Evolutionary conservation across 2,113 vertebrate genomes (phyloP).

Genomic region (Gymnarchus niloticus): DNA sequence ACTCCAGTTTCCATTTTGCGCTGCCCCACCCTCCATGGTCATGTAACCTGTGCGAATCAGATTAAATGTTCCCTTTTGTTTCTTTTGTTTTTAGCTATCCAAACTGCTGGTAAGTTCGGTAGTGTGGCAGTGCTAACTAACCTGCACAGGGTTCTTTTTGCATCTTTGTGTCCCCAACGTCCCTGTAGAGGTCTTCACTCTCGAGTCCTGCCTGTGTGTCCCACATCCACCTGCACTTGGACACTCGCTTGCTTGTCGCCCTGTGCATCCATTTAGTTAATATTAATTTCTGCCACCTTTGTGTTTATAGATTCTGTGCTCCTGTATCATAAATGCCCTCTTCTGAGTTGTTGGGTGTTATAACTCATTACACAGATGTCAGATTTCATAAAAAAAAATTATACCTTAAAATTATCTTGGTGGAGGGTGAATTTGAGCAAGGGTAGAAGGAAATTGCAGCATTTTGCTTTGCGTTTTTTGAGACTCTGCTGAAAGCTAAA

Average conservation of each 20-base stretch:
- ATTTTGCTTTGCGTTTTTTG: background rate
- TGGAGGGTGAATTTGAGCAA: background rate
- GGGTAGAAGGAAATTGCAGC: background rate
- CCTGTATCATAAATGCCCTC: constrained; percentile 17
- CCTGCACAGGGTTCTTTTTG: constrained; percentile 46
- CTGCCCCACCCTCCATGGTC: background rate
- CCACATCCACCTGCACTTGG: constrained; percentile 44
- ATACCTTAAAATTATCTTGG: background rate
- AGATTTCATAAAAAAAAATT: background rate
- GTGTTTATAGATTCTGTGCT: constrained; percentile 19
- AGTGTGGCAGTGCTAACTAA: constrained; percentile 66
- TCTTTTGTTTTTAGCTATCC: constrained; percentile 92
- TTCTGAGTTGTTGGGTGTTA: background rate
- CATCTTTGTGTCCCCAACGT: constrained; percentile 51
- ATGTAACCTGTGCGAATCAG: background rate
- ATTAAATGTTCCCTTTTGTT: constrained; percentile 37
- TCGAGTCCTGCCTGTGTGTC: constrained; percentile 46
- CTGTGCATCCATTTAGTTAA: constrained; percentile 9
- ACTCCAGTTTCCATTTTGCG: background rate
- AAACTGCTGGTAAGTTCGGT: constrained; percentile 97
- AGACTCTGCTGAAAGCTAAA: background rate
- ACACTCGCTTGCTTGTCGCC: constrained; percentile 47
- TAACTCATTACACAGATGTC: constrained; percentile 7
- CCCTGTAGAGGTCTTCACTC: constrained; percentile 49
- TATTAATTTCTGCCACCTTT: constrained; percentile 35